Percentiles rank a stretch among this genome's conserved stretches.
Conservation (phyloP, 37 sponge, comb jelly and placozoan species). For the Geodia barretti region DNA sequence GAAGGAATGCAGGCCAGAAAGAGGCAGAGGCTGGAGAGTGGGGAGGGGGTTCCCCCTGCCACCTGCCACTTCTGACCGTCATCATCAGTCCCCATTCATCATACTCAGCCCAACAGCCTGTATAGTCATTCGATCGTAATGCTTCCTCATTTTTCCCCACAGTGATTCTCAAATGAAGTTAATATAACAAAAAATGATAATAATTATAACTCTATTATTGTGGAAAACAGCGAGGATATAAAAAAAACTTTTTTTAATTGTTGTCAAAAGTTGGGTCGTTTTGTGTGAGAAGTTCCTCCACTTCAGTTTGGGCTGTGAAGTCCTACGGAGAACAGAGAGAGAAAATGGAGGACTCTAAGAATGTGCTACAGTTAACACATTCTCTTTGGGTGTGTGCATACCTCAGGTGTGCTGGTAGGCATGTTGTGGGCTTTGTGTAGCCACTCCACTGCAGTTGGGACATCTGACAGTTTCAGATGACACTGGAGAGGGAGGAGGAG, state of each 20-base stretch:
- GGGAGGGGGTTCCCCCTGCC: slow-evolving; percentile 71
- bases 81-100: too few species aligned
- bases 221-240: too few species aligned
- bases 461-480: slow-evolving; percentile 38
- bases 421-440: slow-evolving; percentile 45
- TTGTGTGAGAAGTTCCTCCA: not conserved
- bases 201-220: too few species aligned
- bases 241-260: too few species aligned
- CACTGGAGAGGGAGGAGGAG: slow-evolving; percentile 29
- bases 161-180: too few species aligned
- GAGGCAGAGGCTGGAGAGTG: slow-evolving; percentile 37
- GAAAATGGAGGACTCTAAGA: not conserved
- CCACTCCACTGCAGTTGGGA: slow-evolving; percentile 35
- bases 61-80: slow-evolving; percentile 52
- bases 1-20: slow-evolving; percentile 65
- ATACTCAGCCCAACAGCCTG: too few species aligned
- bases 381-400: too few species aligned
- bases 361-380: not conserved
- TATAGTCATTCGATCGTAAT: too few species aligned
- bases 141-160: too few species aligned
- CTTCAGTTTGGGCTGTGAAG: not conserved
- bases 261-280: not conserved
- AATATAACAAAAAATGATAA: too few species aligned
- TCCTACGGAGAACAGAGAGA: not conserved
- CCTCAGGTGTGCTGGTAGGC: slow-evolving; percentile 48